Base-by-base conservation (phyloP, 1,140 invertebrate genomes). In the Leptinotarsa undecemlineata region DNA sequence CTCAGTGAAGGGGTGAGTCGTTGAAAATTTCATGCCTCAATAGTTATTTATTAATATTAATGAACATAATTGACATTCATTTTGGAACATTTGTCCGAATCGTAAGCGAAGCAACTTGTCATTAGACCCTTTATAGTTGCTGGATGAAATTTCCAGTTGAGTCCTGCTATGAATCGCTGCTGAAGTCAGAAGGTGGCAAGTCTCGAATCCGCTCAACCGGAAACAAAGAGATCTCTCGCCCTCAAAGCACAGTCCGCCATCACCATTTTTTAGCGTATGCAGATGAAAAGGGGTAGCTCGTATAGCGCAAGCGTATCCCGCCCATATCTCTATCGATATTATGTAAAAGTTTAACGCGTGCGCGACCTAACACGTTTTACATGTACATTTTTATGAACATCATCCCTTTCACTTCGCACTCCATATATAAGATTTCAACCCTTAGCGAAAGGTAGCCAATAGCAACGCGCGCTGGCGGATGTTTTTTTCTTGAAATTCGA, bases 321-420 rank as follows among this genome's bases (percentile, higher is more conserved):
- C 81, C 81, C 81, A 82, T 82, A 82, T 82, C 80, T 82, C 80
- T 80, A 82, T 82, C 79, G 81, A 82, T 82, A 82, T 82, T 82
- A 82, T 82, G 81, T 82, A 82, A 82, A 82, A 82, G 75, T 66
- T 76, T 68, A 61, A 80, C 81, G 79, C 81, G 75, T 77, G 77
- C 80, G 77, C 75, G 79, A 82, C 77, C 79, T 82, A 77, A 79
- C 80, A 78, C 81, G 78, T 82, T 82, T 82, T 82, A 82, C 80
- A 82, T 82, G 79, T 81, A 82, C 80, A 82, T 82, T 82, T 82
- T 82, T 81, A 81, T 81, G 80, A 79, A 70, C 57, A 74, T 79
- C 78, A 75, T 79, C 78, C 76, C 78, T 79, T 79, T 77, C 73
- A 66, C 71, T 74, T 78, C 69, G 74, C 75, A 77, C 77, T 72